Evolutionary conservation across 2,888 invertebrate genomes (phyloP).

Genomic region (Electrophaes corylata): DNA sequence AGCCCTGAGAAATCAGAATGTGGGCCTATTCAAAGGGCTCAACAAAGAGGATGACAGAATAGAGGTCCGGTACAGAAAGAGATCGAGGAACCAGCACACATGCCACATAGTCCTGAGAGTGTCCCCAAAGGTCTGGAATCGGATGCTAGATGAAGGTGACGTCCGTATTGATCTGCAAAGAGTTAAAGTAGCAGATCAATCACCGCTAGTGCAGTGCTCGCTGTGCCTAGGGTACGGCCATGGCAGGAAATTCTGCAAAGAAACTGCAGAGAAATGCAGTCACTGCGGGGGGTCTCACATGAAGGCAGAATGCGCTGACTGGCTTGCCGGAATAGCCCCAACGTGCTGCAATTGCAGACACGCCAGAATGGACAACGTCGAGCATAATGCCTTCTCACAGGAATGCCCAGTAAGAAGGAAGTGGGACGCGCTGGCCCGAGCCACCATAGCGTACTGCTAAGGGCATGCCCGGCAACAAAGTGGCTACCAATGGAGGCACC

Average conservation of each 20-base stretch:
- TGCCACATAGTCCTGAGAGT: neutral
- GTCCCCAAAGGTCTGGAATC: neutral
- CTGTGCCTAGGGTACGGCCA: conserved; percentile 6
- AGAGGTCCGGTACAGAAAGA: neutral
- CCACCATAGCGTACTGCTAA: neutral
- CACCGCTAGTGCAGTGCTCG: conserved; percentile 3
- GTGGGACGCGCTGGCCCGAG: neutral
- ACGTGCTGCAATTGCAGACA: neutral
- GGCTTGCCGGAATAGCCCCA: neutral
- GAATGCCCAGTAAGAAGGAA: neutral
- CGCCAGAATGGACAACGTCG: neutral
- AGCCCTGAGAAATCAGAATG: neutral
- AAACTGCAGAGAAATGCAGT: no score
- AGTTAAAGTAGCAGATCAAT: neutral
- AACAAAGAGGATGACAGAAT: neutral
- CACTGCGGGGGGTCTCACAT: no score
- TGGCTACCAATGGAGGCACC: no score
- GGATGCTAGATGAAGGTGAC: neutral
- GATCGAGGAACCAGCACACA: neutral
- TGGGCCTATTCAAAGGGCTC: neutral
- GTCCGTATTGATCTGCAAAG: conserved; percentile 1
- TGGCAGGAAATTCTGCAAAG: no score
- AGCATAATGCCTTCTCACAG: neutral
- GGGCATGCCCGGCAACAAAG: neutral
- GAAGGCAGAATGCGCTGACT: conserved; percentile 5